A percentile compares a stretch with the other conserved stretches of the same genome.
Conservation (phyloP, 2,797 vertebrate genomes). For the Ptychadena robeensis region DNA sequence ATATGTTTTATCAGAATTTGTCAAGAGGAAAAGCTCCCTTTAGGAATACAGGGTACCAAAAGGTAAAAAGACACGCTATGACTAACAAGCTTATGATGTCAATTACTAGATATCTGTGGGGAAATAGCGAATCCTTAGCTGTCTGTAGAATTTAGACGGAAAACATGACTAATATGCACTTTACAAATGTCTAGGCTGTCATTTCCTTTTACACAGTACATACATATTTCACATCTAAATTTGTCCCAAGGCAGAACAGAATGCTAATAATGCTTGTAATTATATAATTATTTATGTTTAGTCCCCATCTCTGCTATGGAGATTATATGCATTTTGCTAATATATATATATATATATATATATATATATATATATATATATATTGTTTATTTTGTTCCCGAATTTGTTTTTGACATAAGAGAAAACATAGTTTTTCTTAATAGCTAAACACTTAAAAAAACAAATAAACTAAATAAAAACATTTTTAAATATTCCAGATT, state of each 20-base stretch:
- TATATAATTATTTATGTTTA: not conserved
- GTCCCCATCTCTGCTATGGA: not conserved
- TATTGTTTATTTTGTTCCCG: no score
- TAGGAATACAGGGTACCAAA: constrained; percentile 13
- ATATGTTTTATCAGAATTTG: constrained; percentile 1
- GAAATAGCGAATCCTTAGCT: constrained; percentile 21
- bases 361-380: no score
- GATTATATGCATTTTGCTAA: no score
- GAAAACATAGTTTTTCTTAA: no score
- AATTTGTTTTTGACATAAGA: no score
- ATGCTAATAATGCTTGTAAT: constrained; percentile 34
- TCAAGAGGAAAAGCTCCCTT: constrained; percentile 1
- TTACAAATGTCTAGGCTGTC: constrained; percentile 34
- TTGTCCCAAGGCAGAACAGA: constrained; percentile 14
- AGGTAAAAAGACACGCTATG: constrained; percentile 22
- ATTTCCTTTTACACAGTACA: constrained; percentile 10
- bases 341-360: no score
- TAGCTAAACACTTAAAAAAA: no score
- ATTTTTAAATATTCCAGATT: no score
- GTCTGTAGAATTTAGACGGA: constrained; percentile 22
- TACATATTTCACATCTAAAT: constrained; percentile 24
- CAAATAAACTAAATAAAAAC: no score
- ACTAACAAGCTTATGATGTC: constrained; percentile 29
- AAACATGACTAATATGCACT: constrained; percentile 27
- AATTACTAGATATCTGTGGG: constrained; percentile 28